Percentiles rank a stretch among this genome's conserved stretches.
Conservation (phyloP, 2,888 invertebrate species). For the Oasisia sp. region DNA sequence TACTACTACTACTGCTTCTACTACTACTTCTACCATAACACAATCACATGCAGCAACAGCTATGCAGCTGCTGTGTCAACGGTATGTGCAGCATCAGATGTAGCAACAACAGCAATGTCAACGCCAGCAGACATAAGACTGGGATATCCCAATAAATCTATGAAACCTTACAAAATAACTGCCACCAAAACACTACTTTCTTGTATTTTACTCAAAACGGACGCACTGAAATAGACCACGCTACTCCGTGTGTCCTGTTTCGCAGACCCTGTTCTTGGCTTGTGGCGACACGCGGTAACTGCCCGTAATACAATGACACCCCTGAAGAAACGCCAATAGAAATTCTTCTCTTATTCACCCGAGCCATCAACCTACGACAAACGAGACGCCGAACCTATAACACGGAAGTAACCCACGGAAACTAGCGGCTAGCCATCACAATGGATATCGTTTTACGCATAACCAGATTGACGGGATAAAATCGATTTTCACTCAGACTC, state of each 20-base stretch:
- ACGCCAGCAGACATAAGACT: not conserved
- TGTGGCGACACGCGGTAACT: not conserved
- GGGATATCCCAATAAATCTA: too few relatives aligned
- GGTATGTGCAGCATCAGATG: not conserved
- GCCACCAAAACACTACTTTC: too few relatives aligned
- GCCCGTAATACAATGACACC: not conserved
- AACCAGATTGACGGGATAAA: constrained; percentile 10
- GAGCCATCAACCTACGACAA: not conserved
- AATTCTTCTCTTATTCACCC: not conserved
- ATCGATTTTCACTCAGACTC: not conserved
- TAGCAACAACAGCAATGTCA: constrained; percentile 9
- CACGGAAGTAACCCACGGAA: not conserved
- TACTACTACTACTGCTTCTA: too few relatives aligned
- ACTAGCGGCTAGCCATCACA: not conserved
- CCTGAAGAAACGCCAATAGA: not conserved
- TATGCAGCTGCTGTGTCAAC: not conserved
- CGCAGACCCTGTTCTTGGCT: not conserved
- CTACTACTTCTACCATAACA: too few relatives aligned
- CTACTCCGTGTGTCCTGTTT: not conserved
- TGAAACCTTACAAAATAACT: too few relatives aligned
- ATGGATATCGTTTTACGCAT: not conserved
- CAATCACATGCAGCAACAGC: not conserved
- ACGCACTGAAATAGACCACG: not conserved
- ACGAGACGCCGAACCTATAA: not conserved
- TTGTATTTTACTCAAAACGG: not conserved